These are phyloP conservation scores for Hippocampus barbouri DNA, from an alignment of 2,113 vertebrate genomes.

Conservation along the genomic window DNA sequence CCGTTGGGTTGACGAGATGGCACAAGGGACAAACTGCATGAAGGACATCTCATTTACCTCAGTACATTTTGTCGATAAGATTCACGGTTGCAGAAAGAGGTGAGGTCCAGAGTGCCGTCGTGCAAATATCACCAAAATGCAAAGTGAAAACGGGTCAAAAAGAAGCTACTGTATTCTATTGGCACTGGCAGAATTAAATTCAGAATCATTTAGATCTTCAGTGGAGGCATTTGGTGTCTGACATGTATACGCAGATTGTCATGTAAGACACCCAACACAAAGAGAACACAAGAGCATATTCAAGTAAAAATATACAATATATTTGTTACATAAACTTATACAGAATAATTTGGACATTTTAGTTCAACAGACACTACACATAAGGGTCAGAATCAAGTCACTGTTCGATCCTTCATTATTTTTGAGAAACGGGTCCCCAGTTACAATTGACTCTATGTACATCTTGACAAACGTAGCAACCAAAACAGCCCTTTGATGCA, in stretches of 20 bases:
- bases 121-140: background rate
- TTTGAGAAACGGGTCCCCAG: conserved; percentile 47
- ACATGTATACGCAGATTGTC: background rate
- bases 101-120: background rate
- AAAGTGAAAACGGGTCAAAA: conserved; percentile 23
- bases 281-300: conserved; percentile 27
- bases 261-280: background rate
- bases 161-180: conserved; percentile 8
- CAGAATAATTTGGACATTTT: conserved; percentile 66
- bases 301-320: conserved; percentile 74
- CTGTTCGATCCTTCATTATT: conserved; percentile 63
- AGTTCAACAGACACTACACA: conserved; percentile 57
- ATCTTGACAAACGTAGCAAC: conserved; percentile 59
- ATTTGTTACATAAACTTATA: conserved; percentile 71
- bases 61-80: conserved; percentile 8
- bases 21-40: conserved; percentile 2
- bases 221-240: background rate
- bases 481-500: conserved; percentile 63
- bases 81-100: conserved; percentile 5
- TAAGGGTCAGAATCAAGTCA: conserved; percentile 48
- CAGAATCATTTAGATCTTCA: background rate
- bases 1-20: background rate
- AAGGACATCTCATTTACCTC: conserved; percentile 25
- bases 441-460: conserved; percentile 46
- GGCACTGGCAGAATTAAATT: background rate